These are phyloP conservation scores for Drosophila obscura DNA, from an alignment of 1,140 invertebrate species.

Conservation along the genomic window DNA sequence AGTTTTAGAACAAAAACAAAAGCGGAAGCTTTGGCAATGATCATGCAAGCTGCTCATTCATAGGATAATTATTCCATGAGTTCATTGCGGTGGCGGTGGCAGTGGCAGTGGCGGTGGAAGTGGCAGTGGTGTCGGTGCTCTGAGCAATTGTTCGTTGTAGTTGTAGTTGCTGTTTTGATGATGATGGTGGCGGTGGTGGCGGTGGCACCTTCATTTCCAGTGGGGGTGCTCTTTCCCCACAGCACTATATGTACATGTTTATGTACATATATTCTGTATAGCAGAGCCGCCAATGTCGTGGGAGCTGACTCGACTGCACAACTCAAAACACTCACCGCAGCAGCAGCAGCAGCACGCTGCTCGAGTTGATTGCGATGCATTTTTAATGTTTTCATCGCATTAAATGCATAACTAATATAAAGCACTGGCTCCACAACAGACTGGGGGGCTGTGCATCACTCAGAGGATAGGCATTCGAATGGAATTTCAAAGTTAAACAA, in stretches of 20 bases:
- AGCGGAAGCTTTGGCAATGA: slow-evolving; percentile 82
- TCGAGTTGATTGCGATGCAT: slow-evolving; percentile 55
- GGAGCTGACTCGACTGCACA: slow-evolving; percentile 44
- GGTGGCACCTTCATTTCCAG: slow-evolving; percentile 48
- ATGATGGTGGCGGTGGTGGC: slow-evolving; percentile 15
- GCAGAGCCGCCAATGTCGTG: slow-evolving; percentile 66
- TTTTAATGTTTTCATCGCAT: slow-evolving; percentile 71
- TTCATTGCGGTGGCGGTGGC: slow-evolving; percentile 55
- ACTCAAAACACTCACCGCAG: background rate
- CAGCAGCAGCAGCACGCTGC: too few relatives aligned
- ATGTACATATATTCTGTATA: slow-evolving; percentile 1
- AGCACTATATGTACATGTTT: slow-evolving; percentile 11
- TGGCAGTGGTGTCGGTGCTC: slow-evolving; percentile 30
- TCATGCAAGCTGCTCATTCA: slow-evolving; percentile 82
- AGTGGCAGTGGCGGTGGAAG: slow-evolving; percentile 24
- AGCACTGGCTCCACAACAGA: slow-evolving; percentile 11
- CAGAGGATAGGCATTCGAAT: background rate
- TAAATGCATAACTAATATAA: slow-evolving; percentile 73
- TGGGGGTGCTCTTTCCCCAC: slow-evolving; percentile 47
- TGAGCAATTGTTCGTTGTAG: slow-evolving; percentile 41
- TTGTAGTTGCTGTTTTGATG: slow-evolving; percentile 17
- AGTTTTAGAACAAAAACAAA: slow-evolving; percentile 69
- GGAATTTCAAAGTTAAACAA: slow-evolving; percentile 13
- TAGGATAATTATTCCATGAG: slow-evolving; percentile 82
- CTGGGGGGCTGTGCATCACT: slow-evolving; percentile 26